Conservation (phyloP, 2,113 vertebrate species). For the Lophotis ruficrista region DNA sequence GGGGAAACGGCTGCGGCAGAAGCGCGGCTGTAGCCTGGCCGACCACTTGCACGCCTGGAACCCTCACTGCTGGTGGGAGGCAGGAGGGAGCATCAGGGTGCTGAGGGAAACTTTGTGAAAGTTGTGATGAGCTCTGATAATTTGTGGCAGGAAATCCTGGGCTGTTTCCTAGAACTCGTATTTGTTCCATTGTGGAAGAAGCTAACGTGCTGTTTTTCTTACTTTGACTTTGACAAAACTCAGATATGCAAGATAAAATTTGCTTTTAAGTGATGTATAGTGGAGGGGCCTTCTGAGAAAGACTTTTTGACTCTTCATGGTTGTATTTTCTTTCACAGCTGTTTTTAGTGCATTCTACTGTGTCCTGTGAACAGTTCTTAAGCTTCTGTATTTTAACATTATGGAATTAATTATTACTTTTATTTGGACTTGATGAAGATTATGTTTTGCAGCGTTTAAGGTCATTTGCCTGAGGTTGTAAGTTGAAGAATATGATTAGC, state of each 20-base stretch:
- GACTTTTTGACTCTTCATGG: background rate
- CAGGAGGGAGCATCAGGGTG: accelerated
- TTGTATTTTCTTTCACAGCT: background rate
- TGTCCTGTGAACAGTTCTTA: background rate
- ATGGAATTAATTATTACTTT: constrained; percentile 1
- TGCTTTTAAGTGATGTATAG: background rate
- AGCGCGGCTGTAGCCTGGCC: background rate
- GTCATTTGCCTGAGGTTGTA: background rate
- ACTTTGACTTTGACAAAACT: background rate
- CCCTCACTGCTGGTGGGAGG: accelerated
- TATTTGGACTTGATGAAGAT: background rate
- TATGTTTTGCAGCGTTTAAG: background rate
- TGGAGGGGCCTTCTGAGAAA: background rate
- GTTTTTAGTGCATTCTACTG: background rate
- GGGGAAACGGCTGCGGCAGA: background rate
- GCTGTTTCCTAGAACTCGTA: accelerated
- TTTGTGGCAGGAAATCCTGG: background rate
- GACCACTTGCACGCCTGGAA: background rate
- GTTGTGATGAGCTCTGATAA: background rate
- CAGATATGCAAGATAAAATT: background rate
- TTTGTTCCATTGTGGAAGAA: background rate
- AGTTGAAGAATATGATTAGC: background rate
- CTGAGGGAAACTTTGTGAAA: background rate
- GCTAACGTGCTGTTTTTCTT: background rate
- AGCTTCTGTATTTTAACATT: background rate